Conservation (phyloP, 2,113 vertebrate species). For the human (Homo sapiens) region GRCh38 chr15:85333501-85334000, state of each 20-base stretch:
- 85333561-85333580: neutral
- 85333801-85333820: neutral
- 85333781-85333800: constrained; percentile 6
- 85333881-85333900: neutral
- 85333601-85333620: constrained; percentile 59
- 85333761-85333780: neutral
- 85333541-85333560: neutral
- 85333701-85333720: constrained; percentile 70
- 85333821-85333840: neutral
- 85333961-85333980: neutral
- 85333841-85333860: neutral
- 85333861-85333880: neutral
- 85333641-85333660: constrained; percentile 55
- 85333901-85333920: too few relatives aligned
- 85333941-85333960: neutral
- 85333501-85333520: neutral
- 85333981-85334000: neutral
- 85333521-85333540: neutral
- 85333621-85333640: constrained; percentile 73
- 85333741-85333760: neutral
- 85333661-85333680: constrained; percentile 44
- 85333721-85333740: neutral
- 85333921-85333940: neutral
- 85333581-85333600: constrained; percentile 58
- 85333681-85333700: constrained; percentile 50